These are phyloP conservation scores for Malurus splendens DNA, from an alignment of 2,797 vertebrate genomes.

Conservation along the genomic window DNA sequence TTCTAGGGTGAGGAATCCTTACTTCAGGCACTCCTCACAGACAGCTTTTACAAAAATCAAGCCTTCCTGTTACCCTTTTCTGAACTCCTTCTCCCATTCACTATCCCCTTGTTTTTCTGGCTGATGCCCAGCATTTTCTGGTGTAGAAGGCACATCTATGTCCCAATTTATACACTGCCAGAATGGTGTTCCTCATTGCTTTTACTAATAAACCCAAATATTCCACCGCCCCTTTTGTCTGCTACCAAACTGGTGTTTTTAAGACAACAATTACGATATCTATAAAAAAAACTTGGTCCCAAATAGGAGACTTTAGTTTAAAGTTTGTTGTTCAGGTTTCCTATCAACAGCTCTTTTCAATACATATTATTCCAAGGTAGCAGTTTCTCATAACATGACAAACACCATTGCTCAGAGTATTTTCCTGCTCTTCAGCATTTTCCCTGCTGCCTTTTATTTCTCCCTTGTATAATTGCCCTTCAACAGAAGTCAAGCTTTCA, in stretches of 20 bases:
- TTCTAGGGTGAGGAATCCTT: neutral
- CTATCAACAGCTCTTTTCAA: neutral
- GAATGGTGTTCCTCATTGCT: neutral
- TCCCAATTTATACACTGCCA: neutral
- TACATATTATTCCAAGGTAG: neutral
- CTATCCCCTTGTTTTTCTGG: neutral
- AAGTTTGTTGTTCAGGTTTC: neutral
- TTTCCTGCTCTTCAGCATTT: neutral
- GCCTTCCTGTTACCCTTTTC: neutral
- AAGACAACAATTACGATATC: neutral
- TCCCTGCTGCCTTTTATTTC: neutral
- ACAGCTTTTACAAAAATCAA: neutral
- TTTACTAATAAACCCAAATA: neutral
- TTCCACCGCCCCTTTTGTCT: neutral
- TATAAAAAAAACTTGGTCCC: neutral
- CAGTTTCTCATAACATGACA: neutral
- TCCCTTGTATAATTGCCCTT: neutral
- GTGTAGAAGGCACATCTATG: accelerated
- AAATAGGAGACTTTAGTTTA: neutral
- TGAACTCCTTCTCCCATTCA: too few relatives aligned
- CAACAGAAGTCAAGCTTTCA: neutral
- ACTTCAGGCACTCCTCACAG: neutral
- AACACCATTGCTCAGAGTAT: neutral
- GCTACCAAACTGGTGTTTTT: neutral
- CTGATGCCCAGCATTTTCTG: neutral